Evolutionary conservation across 1,140 invertebrate genomes (phyloP).

Genomic region (Gyrodactylus bullatarudis): DNA sequence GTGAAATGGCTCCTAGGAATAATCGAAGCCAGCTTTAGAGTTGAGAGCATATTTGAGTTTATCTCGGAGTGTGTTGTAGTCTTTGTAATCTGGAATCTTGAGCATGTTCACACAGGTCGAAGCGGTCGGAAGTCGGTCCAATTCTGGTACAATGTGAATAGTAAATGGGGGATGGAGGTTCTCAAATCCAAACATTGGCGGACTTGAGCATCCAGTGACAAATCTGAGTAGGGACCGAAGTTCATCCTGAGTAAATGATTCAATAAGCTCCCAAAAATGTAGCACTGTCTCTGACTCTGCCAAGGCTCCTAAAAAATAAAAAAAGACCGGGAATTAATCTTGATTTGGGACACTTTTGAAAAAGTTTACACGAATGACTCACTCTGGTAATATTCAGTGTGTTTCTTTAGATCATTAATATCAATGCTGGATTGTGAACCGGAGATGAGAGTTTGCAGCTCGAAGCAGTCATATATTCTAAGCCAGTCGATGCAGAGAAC

Average conservation of each 20-base stretch:
- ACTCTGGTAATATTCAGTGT: constrained; percentile 21
- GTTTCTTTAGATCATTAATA: constrained; percentile 42
- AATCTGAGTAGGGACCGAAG: constrained; percentile 59
- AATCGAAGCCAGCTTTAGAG: constrained; percentile 63
- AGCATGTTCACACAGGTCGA: constrained; percentile 89
- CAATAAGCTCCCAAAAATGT: constrained; percentile 43
- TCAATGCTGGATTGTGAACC: constrained; percentile 66
- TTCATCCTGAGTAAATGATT: constrained; percentile 44
- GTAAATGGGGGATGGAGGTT: constrained; percentile 68
- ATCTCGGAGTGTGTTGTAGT: constrained; percentile 36
- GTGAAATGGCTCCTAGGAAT: no score
- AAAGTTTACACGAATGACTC: not conserved
- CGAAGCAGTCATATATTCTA: constrained; percentile 65
- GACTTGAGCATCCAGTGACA: constrained; percentile 72
- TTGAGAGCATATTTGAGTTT: constrained; percentile 72
- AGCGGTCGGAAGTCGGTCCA: constrained; percentile 55
- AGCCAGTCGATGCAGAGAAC: constrained; percentile 62
- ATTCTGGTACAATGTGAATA: constrained; percentile 45
- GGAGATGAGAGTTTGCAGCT: constrained; percentile 65
- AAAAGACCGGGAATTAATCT: no score
- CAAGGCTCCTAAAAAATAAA: not conserved
- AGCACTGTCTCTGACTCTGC: not conserved
- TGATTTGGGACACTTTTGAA: not conserved
- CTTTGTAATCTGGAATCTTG: constrained; percentile 57
- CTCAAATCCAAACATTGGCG: constrained; percentile 75